Conservation (phyloP, 2,113 vertebrate genomes). For the Aleadryas rufinucha region DNA sequence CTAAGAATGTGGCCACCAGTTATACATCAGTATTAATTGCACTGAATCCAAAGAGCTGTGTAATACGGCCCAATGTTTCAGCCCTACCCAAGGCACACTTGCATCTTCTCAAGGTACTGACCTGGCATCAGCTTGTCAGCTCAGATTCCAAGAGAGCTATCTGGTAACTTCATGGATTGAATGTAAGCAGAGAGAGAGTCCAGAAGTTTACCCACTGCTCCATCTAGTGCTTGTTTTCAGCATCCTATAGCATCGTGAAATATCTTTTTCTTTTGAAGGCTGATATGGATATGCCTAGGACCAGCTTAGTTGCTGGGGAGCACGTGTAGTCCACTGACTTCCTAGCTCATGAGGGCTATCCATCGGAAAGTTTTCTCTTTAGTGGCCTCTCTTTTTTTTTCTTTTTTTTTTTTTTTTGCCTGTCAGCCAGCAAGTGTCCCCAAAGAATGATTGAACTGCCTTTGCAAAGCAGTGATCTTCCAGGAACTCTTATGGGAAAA, state of each 20-base stretch:
- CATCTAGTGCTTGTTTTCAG: conserved; percentile 57
- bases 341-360: neutral
- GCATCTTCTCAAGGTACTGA: neutral
- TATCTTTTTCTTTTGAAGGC: neutral
- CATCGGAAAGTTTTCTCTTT: neutral
- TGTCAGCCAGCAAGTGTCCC: neutral
- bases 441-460: neutral
- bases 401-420: neutral
- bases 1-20: neutral
- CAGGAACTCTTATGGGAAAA: neutral
- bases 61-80: neutral
- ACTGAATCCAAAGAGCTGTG: neutral
- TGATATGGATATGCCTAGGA: neutral
- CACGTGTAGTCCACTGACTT: neutral
- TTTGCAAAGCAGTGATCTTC: neutral
- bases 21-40: neutral
- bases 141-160: neutral
- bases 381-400: neutral
- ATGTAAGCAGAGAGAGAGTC: neutral
- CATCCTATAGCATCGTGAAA: neutral
- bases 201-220: conserved; percentile 46
- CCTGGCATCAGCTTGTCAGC: neutral
- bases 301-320: neutral
- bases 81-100: neutral
- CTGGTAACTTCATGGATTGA: neutral